phyloP scores from a whole-genome alignment of 2,797 vertebrate genomes.

The Euphonia xanthogaster region DNA sequence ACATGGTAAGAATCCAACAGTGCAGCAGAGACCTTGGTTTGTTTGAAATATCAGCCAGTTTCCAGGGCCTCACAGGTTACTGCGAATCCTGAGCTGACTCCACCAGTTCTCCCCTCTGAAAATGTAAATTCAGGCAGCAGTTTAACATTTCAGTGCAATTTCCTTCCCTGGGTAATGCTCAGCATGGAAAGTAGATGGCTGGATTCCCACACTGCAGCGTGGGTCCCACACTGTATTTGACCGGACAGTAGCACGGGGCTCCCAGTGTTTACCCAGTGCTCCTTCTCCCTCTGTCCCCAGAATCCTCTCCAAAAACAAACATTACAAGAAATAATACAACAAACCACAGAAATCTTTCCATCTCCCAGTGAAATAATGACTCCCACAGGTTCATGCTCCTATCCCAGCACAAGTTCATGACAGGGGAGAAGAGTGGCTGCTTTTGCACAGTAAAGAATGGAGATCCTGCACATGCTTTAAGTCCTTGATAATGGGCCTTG shows the following conservation, averaged over 20 bases:
- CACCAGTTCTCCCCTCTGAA: constrained; percentile 4
- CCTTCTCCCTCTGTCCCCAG: neutral
- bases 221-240: constrained; percentile 38
- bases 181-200: neutral
- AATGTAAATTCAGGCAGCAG: constrained; percentile 17
- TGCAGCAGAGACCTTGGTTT: neutral
- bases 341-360: constrained; percentile 5
- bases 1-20: neutral
- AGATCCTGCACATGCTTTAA: neutral
- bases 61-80: constrained; percentile 31
- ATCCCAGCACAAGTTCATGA: neutral
- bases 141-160: constrained; percentile 23
- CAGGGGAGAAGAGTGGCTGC: neutral
- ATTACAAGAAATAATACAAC: neutral
- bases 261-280: neutral
- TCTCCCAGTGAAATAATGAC: neutral
- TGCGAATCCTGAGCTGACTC: neutral
- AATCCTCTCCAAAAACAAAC: constrained; percentile 53
- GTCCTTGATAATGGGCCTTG: neutral
- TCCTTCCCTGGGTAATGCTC: neutral
- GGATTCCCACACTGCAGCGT: neutral
- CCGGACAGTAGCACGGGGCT: neutral
- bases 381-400: neutral
- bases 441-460: neutral
- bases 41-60: neutral